Evolutionary conservation across 2,113 vertebrate genomes (phyloP), one percentile per base, ranked within the genome.

Genomic region (Camarhynchus parvulus): DNA sequence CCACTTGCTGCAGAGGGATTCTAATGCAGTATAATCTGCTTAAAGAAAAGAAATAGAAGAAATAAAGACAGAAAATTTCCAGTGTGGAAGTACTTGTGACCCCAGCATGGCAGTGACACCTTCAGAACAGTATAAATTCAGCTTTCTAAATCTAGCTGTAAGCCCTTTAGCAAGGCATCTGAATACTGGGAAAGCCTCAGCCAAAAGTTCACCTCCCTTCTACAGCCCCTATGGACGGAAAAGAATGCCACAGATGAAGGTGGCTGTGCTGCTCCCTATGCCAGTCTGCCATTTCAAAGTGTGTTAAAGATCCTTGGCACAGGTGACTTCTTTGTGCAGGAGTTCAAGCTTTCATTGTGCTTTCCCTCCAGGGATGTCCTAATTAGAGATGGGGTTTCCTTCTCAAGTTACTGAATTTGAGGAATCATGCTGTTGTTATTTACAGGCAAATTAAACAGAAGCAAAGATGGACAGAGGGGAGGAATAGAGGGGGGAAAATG

Each of bases 331-430:
- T 95, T 83, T 78, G 64, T 58, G 83, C 21, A 9, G 44, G 77
- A 97, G 52, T 59, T 89, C 70, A 96, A 87, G 75, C 81, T 94
- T 70, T 85, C 90, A 83, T 72, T 82, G 70, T 83, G 49, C 52
- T 91, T 94, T 91, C 39, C 67, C 92, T 96, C 85, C 73, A 87
- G 83, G 78, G 42, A 80, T 80, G 72, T 72, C 66, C 96, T 89
- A 87, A 61, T 83, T 87, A 87, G 83, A 94, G 68, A 93, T 47
- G 27, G 24, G 28, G 55, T 86, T 95, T 89, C 74, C 90, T 90
- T 94, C 92, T 94, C 89, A 64, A 30, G 44, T 92, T 87, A 63
- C 66, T 56, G 37, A 17, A 75, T 89, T 79, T 64, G 66, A 91
- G 69, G 66, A 91, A 76, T 81, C 67, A 68, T 0, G 3, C 58